These are phyloP conservation scores for Hydropsyche betteni DNA, from an alignment of 2,888 invertebrate species.

Conservation along the genomic window DNA sequence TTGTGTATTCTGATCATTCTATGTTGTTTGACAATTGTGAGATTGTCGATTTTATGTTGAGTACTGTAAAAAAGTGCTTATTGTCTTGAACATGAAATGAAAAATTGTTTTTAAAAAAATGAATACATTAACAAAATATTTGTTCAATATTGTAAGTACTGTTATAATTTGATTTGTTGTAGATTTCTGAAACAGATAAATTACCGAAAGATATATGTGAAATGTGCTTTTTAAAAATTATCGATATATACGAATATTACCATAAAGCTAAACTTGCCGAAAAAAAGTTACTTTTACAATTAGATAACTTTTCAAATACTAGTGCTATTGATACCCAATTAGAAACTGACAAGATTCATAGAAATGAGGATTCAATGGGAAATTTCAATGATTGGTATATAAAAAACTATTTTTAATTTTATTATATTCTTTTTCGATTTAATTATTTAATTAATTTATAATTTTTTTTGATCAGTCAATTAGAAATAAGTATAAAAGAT, in stretches of 20 bases:
- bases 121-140: not conserved
- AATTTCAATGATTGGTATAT: constrained; percentile 4
- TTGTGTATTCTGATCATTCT: not conserved
- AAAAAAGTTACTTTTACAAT: constrained; percentile 54
- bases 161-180: constrained; percentile 52
- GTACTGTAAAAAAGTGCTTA: too few relatives aligned
- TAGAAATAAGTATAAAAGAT: constrained; percentile 31
- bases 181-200: constrained; percentile 66
- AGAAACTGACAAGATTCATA: too few relatives aligned
- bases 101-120: too few relatives aligned
- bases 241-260: constrained; percentile 67
- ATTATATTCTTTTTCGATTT: not conserved
- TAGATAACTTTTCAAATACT: not conserved
- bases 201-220: constrained; percentile 70
- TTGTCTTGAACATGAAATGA: too few relatives aligned
- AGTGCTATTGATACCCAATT: not conserved
- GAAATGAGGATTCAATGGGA: not conserved
- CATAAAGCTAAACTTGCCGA: constrained; percentile 66
- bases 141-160: not conserved
- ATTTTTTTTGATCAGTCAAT: not conserved
- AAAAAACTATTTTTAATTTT: not conserved
- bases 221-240: constrained; percentile 67
- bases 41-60: too few relatives aligned
- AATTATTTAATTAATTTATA: not conserved
- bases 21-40: too few relatives aligned